phyloP scores from a whole-genome alignment of 2,797 vertebrate species.

The Sebastes kiyomatsui region DNA sequence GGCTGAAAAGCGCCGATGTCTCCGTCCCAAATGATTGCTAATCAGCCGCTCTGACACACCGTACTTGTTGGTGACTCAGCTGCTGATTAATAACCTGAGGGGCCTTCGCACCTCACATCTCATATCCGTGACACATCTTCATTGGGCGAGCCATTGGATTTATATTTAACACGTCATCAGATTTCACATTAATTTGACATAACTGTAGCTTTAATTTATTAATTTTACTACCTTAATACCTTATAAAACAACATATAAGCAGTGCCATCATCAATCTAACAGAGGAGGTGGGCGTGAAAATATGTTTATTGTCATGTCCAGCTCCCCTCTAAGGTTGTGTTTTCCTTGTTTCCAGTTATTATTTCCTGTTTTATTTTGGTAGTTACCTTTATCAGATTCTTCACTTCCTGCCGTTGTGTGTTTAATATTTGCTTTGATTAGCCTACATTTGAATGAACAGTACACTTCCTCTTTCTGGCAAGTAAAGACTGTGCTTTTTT shows the following conservation, averaged over 20 bases:
- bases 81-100: conserved; percentile 38
- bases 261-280: not conserved
- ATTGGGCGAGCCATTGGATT: not conserved
- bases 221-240: not conserved
- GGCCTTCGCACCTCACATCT: conserved; percentile 18
- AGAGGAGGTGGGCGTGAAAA: not conserved
- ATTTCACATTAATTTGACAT: not conserved
- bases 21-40: conserved; percentile 40
- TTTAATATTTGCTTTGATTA: not conserved
- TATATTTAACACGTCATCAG: not conserved
- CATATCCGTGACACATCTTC: conserved; percentile 16
- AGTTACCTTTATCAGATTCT: not conserved
- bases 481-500: no score
- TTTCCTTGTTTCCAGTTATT: not conserved
- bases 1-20: conserved; percentile 52
- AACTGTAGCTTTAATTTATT: not conserved
- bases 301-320: not conserved
- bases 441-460: no score
- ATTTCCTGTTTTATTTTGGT: not conserved
- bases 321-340: no score
- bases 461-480: no score
- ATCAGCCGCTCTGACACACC: conserved; percentile 29
- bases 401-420: not conserved
- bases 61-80: conserved; percentile 60
- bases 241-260: not conserved